Conservation (phyloP, 2,888 invertebrate genomes). For the Lucinisca nassula region DNA sequence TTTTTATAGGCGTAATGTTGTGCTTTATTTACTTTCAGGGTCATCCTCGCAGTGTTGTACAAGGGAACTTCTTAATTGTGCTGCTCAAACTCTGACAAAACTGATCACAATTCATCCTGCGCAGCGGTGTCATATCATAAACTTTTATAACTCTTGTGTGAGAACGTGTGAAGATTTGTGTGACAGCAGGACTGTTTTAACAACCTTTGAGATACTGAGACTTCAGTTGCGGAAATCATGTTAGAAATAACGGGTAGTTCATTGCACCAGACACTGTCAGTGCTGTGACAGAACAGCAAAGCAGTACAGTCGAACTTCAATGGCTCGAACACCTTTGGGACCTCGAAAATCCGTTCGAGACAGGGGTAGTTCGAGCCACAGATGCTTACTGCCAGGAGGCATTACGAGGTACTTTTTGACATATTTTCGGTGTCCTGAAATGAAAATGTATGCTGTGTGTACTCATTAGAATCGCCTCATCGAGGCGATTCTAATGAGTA, state of each 20-base stretch:
- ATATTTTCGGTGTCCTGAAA: too few species aligned
- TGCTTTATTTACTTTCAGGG: neutral
- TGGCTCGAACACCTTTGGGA: neutral
- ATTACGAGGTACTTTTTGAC: too few species aligned
- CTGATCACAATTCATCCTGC: neutral
- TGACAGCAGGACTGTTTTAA: neutral
- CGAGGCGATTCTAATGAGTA: too few species aligned
- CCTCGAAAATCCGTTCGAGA: neutral
- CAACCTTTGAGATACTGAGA: neutral
- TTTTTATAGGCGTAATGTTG: too few species aligned
- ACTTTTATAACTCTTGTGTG: constrained; percentile 3
- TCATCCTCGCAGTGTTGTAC: constrained; percentile 3
- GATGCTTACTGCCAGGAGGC: too few species aligned
- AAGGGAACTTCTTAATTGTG: neutral
- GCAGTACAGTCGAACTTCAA: too few species aligned
- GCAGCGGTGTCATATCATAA: neutral
- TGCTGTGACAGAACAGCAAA: too few species aligned
- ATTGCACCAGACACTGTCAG: too few species aligned
- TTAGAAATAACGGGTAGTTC: neutral
- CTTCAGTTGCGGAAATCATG: neutral
- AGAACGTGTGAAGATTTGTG: neutral
- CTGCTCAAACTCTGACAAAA: neutral
- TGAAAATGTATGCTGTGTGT: too few species aligned
- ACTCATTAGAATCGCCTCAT: too few species aligned
- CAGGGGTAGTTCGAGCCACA: too few species aligned